Evolutionary conservation across 2,113 vertebrate species (phyloP).

Genomic region (Alexandromys fortis): DNA sequence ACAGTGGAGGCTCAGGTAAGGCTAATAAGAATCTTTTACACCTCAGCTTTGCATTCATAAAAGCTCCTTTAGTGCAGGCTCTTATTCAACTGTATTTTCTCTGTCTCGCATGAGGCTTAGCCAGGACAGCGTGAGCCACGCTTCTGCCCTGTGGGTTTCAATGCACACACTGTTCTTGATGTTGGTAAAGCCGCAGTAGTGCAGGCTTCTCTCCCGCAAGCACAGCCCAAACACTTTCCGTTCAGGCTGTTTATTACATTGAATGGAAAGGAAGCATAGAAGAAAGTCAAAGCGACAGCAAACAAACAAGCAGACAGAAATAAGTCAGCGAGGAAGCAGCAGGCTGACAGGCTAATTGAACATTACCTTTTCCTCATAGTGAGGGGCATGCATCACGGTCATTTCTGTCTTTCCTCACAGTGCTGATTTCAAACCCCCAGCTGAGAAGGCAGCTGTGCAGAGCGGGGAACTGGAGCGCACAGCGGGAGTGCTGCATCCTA

Average conservation of each 20-base stretch:
- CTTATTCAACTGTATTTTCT: not conserved
- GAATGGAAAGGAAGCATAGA: constrained; percentile 34
- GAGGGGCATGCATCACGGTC: constrained; percentile 73
- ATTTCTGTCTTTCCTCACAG: constrained; percentile 78
- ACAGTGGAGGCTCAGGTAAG: not conserved
- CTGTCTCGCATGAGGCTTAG: not conserved
- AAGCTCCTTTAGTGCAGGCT: not conserved
- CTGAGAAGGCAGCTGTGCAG: constrained; percentile 85
- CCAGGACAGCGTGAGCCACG: not conserved
- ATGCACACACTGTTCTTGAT: not conserved
- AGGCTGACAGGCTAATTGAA: constrained; percentile 63
- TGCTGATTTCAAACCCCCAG: constrained; percentile 77
- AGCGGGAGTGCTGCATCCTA: constrained; percentile 73
- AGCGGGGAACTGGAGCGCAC: constrained; percentile 75
- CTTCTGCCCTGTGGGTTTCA: not conserved
- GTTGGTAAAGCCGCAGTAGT: constrained; percentile 20
- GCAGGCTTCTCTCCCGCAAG: not conserved
- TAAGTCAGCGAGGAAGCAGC: constrained; percentile 48
- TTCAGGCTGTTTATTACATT: constrained; percentile 30
- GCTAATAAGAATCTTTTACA: not conserved
- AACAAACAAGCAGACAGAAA: constrained; percentile 26
- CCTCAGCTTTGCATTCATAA: not conserved
- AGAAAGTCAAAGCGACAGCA: not conserved
- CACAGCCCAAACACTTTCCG: constrained; percentile 24
- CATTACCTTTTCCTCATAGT: constrained; percentile 65